Base-by-base conservation (phyloP, 2,797 vertebrate species). In the Choloepus didactylus region DNA sequence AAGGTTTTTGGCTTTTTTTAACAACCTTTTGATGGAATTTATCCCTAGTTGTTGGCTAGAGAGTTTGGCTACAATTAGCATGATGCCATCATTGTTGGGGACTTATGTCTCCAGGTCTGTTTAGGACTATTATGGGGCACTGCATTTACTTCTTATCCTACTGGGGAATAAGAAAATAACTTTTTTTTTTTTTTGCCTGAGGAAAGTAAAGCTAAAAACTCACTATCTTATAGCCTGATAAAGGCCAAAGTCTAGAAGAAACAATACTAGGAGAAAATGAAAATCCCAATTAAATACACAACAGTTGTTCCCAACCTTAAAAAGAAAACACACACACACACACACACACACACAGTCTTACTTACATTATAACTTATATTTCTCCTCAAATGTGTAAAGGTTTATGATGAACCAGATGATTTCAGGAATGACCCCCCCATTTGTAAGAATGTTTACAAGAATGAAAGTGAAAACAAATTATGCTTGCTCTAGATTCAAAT, bases 401-500 rank as follows among this genome's bases (percentile, higher is more conserved):
- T 76, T 93, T 59, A 31, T 87, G 77, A 87, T 38, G 29, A 85
- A 23, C 75, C 25, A 8, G 4, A 31, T 87, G 35, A 81, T 82
- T 87, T 69, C 31, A 27, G 54, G 76, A 92, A 60, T 75, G 73
- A 3, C 11, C 25, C 87, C n/a, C 10, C 75, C n/a, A 75, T 23
- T 7, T 54, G 4, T 54, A 2, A 76, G 46, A 56, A 27, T 83
- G 27, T 56, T 89, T 76, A 27, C 29, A 85, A 92, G 29, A 72
- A 87, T 72, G 72, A 89, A 87, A 93, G 83, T 91, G 31, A 85
- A 94, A 89, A 29, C 9, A 80, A 91, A 62, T 67, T 51, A 79
- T 90, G 62, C 83, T 89, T 93, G n/a, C 35, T 87, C n/a, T 67
- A 72, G 44, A 84, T 67, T 94, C 44, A 86, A 82, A 92, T 72